Percentiles rank a stretch among this genome's conserved stretches.
Evolutionary conservation across 2,113 vertebrate genomes (phyloP).

Genomic region (Harpagus bidentatus): DNA sequence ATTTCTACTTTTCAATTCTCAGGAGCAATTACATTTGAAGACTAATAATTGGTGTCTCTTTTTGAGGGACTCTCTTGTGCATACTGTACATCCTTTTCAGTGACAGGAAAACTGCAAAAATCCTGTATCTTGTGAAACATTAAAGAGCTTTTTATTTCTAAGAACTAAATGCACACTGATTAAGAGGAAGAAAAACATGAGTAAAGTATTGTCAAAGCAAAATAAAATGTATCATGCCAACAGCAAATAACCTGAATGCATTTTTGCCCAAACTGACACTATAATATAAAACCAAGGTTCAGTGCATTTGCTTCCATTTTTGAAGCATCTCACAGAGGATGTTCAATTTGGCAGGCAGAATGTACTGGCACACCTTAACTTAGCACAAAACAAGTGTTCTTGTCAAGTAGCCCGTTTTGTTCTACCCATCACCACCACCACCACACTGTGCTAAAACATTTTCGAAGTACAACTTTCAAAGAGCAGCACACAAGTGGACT

Average conservation of each 20-base stretch:
- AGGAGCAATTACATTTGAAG: conserved; percentile 46
- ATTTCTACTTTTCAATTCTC: conserved; percentile 48
- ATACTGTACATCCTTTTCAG: conserved; percentile 7
- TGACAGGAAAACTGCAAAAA: background rate
- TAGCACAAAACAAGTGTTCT: background rate
- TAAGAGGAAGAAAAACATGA: background rate
- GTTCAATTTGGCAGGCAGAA: background rate
- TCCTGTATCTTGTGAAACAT: background rate
- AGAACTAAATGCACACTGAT: background rate
- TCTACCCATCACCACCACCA: background rate
- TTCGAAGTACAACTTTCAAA: background rate
- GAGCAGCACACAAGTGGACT: background rate
- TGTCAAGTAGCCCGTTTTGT: background rate
- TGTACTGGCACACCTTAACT: background rate
- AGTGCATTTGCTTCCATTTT: background rate
- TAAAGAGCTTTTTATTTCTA: background rate
- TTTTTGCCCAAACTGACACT: background rate
- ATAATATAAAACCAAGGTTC: background rate
- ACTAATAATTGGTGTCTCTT: conserved; percentile 35
- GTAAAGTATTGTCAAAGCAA: background rate
- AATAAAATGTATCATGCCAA: background rate
- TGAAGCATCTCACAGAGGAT: background rate
- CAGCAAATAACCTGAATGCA: background rate
- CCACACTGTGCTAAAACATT: background rate
- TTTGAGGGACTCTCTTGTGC: conserved; percentile 33